Conservation (phyloP, 2,113 vertebrate genomes). For the Eira barbara region DNA sequence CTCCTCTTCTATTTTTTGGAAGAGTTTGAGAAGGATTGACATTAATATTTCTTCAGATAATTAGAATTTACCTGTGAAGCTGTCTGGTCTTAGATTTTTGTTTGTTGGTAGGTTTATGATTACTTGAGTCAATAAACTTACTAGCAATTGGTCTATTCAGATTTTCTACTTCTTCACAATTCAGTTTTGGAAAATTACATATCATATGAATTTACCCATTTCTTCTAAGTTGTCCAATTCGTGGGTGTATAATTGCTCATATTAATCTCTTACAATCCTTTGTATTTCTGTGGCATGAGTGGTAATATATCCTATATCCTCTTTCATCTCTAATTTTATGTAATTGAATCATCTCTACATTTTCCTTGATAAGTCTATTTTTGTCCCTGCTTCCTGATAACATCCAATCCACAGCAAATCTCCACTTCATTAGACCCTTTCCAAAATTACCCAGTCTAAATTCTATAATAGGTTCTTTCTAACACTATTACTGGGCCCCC, state of each 20-base stretch:
- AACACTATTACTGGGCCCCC: neutral
- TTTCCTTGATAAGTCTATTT: neutral
- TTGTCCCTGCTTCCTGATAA: neutral
- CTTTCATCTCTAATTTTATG: neutral
- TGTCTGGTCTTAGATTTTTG: no score
- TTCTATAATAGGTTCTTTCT: neutral
- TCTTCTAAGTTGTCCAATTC: neutral
- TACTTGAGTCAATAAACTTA: no score
- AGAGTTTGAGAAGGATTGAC: no score
- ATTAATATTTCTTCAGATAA: no score
- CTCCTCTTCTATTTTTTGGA: neutral
- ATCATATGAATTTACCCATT: no score
- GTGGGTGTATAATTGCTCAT: neutral
- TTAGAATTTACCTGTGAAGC: no score
- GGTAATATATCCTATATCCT: neutral
- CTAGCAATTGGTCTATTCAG: no score
- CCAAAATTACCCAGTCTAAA: neutral
- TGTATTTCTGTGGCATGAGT: neutral
- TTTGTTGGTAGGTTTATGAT: no score
- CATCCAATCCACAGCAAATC: neutral
- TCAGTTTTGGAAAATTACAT: no score
- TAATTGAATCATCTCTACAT: neutral
- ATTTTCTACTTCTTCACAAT: no score
- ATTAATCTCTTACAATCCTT: neutral
- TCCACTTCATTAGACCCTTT: neutral